A percentile compares a stretch with the other conserved stretches of the same genome.
phyloP scores from a whole-genome alignment of 2,888 invertebrate genomes.

The Hoplodrina ambigua region DNA sequence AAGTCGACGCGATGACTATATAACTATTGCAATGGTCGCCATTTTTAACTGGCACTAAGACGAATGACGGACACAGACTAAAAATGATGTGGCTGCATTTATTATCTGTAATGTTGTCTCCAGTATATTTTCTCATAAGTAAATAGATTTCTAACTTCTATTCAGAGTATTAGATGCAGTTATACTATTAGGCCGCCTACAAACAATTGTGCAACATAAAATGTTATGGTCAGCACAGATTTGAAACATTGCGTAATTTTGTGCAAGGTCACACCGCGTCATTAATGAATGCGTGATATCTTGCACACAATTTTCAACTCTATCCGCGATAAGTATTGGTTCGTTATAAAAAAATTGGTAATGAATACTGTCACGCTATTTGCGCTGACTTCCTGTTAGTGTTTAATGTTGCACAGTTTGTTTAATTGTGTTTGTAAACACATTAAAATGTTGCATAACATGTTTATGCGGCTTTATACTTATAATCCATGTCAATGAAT shows the following conservation, averaged over 20 bases:
- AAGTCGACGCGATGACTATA: too few relatives aligned
- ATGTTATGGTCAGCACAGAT: background rate
- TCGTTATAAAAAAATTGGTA: background rate
- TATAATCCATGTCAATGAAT: slow-evolving; percentile 42
- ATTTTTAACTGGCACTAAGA: too few relatives aligned
- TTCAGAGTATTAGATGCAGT: slow-evolving; percentile 49
- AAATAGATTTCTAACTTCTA: slow-evolving; percentile 43
- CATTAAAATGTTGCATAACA: background rate
- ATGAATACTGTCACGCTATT: too few relatives aligned
- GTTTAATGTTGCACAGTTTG: background rate
- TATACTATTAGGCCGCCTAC: slow-evolving; percentile 5
- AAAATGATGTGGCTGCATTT: background rate
- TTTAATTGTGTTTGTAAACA: background rate
- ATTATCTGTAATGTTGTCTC: slow-evolving; percentile 16
- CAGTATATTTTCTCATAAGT: slow-evolving; percentile 32
- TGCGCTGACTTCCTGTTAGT: background rate
- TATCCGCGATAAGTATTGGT: background rate
- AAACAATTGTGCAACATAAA: slow-evolving; percentile 2
- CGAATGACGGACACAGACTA: background rate
- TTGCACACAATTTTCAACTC: background rate
- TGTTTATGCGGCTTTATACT: slow-evolving; percentile 23
- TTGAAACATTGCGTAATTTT: background rate
- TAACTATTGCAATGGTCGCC: too few relatives aligned
- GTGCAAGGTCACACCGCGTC: too few relatives aligned
- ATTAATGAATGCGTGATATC: background rate